phyloP scores from a whole-genome alignment of 2,888 invertebrate genomes.

The Neoaliturus tenellus region DNA sequence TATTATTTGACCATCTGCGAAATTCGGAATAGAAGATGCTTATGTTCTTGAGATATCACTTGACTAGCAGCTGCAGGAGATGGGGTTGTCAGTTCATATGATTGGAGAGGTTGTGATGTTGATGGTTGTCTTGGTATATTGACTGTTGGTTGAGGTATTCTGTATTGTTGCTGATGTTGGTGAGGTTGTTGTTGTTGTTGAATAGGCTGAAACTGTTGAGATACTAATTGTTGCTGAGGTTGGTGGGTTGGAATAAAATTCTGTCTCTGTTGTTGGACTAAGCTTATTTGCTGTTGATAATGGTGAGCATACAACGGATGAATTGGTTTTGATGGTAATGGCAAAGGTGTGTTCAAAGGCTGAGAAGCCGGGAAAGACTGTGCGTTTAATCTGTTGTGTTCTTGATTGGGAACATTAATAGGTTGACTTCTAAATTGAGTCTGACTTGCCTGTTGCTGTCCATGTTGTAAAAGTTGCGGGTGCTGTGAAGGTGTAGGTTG shows the following conservation, averaged over 20 bases:
- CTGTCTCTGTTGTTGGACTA: conserved; percentile 33
- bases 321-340: conserved; percentile 51
- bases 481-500: conserved; percentile 66
- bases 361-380: conserved; percentile 21
- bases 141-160: conserved; percentile 68
- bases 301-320: conserved; percentile 46
- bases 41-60: neutral
- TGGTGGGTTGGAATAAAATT: conserved; percentile 41
- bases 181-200: conserved; percentile 63
- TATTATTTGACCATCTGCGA: conserved; percentile 83
- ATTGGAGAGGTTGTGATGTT: conserved; percentile 9
- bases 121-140: conserved; percentile 68
- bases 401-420: conserved; percentile 60
- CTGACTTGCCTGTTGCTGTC: conserved; percentile 68
- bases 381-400: conserved; percentile 19
- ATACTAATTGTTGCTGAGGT: conserved; percentile 58
- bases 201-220: conserved; percentile 63
- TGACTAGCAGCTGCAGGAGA: conserved; percentile 31
- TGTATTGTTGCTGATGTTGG: conserved; percentile 65
- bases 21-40: conserved; percentile 71
- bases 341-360: conserved; percentile 28
- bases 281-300: conserved; percentile 50
- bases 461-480: conserved; percentile 72
- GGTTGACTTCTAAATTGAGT: conserved; percentile 44
- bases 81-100: conserved; percentile 34